Percentiles rank a stretch among this genome's conserved stretches.
These are phyloP conservation scores for Hippocampus mohnikei DNA, from an alignment of 2,113 vertebrate genomes.

Conservation along the genomic window DNA sequence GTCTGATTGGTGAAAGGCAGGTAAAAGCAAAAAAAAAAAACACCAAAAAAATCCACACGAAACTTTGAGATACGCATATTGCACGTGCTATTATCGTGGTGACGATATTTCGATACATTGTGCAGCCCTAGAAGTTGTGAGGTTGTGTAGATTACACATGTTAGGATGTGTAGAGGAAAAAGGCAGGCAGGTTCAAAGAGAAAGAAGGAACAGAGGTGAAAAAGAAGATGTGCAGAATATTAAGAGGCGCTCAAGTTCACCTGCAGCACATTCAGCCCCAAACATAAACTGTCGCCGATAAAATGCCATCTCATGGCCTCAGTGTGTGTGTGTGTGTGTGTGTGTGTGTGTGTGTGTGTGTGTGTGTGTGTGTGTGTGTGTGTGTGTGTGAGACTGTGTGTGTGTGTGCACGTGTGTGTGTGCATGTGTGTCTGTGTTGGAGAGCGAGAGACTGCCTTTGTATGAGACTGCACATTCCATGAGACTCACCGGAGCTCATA, in stretches of 20 bases:
- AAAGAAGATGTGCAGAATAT: constrained; percentile 64
- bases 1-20: no score
- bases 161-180: constrained; percentile 25
- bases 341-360: background rate
- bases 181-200: constrained; percentile 32
- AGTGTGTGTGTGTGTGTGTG: background rate
- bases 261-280: constrained; percentile 61
- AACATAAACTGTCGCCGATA: constrained; percentile 61
- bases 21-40: no score
- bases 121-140: no score
- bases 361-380: background rate
- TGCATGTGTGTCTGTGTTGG: background rate
- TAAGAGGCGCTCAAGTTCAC: constrained; percentile 60
- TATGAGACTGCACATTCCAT: background rate
- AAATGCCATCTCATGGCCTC: constrained; percentile 47
- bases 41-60: no score
- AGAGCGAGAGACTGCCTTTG: background rate
- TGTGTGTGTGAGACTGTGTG: background rate
- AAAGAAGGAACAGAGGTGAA: constrained; percentile 46
- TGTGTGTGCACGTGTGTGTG: background rate
- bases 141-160: no score
- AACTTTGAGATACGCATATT: no score
- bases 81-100: no score
- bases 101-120: no score
- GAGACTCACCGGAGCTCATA: background rate